Base-by-base conservation (phyloP, 1,140 invertebrate species). In the Chlorops oryzae region DNA sequence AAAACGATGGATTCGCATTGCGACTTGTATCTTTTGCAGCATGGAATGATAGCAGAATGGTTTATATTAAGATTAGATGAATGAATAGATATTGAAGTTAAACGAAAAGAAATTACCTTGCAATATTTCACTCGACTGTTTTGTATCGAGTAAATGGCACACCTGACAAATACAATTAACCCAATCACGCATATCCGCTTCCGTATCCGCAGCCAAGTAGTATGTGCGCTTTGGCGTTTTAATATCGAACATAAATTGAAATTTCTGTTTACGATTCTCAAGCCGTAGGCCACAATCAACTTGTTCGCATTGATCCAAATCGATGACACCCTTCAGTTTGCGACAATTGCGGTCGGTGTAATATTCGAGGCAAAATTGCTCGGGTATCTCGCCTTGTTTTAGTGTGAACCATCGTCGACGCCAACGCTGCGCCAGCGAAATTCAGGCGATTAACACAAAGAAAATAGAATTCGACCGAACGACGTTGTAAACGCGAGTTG, bases 241-340 rank as follows among this genome's bases (percentile, higher is more conserved):
- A 13, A 95, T 85, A 65, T 90, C 88, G 70, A 95, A 94, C 76
- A 93, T 90, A 53, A 83, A 86, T 55, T 81, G 84, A 72, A 90
- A 88, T 62, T 88, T 87, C 59, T 87, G 81, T 65, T 87, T 90
- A 42, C 81, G 78, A 60, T 86, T 81, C 73, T 90, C 85, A 73
- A 90, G 84, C 57, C 83, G 81, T 40, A 92, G 75, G n/a, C 89
- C 90, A 50, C 86, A 85, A 74, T 92, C 89, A 49, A 92, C 92
- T 80, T 96, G 91, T 76, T 95, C 91, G 75, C 92, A 96, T 67
- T 94, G 87, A 79, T 95, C 91, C 56, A 97, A 79, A 79, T 96
- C 88, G 52, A 97, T 95, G 53, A 83, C 81, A 53, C 93, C 92
- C 74, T 96, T 96, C 44, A 89, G 75, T 66, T 90, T 91, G 57